These are phyloP conservation scores for Mus musculus DNA, from an alignment of 2,113 vertebrate genomes.

Conservation along the genomic window DNA sequence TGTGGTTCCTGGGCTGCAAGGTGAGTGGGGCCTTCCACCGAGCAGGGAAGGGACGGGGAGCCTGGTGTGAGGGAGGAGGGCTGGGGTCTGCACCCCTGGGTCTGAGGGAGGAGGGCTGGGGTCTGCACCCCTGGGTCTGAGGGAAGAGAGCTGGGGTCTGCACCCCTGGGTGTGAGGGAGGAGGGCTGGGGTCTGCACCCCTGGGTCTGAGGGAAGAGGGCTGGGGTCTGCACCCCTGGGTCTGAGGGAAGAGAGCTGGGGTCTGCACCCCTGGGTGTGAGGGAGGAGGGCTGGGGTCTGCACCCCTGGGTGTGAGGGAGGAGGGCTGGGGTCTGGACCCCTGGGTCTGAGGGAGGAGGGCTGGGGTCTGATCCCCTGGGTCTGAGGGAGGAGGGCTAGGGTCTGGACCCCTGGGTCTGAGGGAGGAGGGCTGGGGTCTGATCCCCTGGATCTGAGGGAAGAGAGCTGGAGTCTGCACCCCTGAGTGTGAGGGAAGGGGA, in stretches of 20 bases:
- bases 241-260: not conserved
- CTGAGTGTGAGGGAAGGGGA: not conserved
- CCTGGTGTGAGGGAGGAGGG: too few species aligned
- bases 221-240: too few species aligned
- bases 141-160: not conserved
- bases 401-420: not conserved
- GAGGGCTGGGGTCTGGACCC: too few species aligned
- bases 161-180: not conserved
- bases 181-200: not conserved
- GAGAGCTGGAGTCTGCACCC: not conserved
- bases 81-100: not conserved
- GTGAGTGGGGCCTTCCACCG: conserved; percentile 61
- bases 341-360: not conserved
- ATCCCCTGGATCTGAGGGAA: too few species aligned
- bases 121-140: not conserved
- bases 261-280: not conserved
- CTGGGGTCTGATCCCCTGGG: not conserved
- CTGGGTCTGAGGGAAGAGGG: not conserved
- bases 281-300: too few species aligned
- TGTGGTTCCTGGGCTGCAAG: conserved; percentile 80
- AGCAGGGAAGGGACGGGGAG: not conserved
- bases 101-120: not conserved
- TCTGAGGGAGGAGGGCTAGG: too few species aligned
- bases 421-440: too few species aligned
- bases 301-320: not conserved